Conservation (phyloP, 2,797 vertebrate species). For the Poeciliopsis infans region DNA sequence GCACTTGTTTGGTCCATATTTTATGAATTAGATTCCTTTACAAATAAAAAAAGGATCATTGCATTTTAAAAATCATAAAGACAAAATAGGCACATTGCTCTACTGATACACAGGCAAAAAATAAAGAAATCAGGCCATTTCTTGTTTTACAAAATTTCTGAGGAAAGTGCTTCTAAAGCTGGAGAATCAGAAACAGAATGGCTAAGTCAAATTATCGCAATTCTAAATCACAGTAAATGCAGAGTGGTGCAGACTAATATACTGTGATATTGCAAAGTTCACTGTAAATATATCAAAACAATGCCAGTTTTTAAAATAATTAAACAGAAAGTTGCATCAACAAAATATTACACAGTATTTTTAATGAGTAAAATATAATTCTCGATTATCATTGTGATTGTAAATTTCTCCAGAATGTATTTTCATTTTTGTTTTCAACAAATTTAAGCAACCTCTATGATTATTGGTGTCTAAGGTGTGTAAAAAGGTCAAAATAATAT, state of each 20-base stretch:
- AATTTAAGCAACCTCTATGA: background rate
- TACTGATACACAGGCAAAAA: background rate
- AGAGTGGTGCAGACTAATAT: background rate
- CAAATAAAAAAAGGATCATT: slow-evolving; percentile 8
- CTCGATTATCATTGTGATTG: background rate
- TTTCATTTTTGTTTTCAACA: background rate
- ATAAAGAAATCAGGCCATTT: background rate
- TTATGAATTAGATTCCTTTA: slow-evolving; percentile 4
- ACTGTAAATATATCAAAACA: background rate
- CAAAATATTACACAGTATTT: background rate
- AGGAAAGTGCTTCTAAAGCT: background rate
- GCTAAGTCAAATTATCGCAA: background rate
- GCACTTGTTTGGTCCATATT: slow-evolving; percentile 75
- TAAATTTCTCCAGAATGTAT: background rate
- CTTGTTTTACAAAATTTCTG: background rate
- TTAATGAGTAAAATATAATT: background rate
- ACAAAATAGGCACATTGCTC: background rate
- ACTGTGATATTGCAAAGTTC: background rate
- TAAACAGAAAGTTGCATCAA: background rate
- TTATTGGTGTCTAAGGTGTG: background rate
- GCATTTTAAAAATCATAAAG: background rate
- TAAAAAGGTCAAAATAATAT: background rate
- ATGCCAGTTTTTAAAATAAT: background rate
- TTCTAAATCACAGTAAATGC: background rate
- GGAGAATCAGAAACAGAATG: background rate